These are phyloP conservation scores for Agonopterix arenella DNA, from an alignment of 2,888 invertebrate species.

Conservation along the genomic window DNA sequence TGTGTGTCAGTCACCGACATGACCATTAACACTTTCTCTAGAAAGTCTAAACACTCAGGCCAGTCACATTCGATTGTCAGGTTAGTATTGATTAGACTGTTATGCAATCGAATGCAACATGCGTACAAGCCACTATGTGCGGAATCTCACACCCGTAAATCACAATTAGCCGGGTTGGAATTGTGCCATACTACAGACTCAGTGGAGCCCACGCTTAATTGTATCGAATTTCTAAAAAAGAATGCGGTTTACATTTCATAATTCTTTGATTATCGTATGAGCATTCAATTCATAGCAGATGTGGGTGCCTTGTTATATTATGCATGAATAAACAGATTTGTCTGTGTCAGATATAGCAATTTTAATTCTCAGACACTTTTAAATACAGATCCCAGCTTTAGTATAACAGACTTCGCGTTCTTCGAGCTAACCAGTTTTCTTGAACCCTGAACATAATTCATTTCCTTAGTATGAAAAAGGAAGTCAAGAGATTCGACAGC, in stretches of 20 bases:
- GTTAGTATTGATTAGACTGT: background rate
- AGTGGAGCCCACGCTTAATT: slow-evolving; percentile 12
- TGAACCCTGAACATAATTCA: slow-evolving; percentile 27
- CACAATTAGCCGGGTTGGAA: background rate
- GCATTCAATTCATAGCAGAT: slow-evolving; percentile 10
- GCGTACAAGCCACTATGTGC: background rate
- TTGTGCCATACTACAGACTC: slow-evolving; percentile 12
- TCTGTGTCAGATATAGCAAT: background rate
- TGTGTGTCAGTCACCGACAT: background rate
- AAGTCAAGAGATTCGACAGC: slow-evolving; percentile 18
- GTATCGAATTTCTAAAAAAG: slow-evolving; percentile 17
- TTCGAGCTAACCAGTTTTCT: slow-evolving; percentile 20
- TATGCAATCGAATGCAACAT: background rate
- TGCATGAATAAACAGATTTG: slow-evolving; percentile 9
- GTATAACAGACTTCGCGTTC: slow-evolving; percentile 9
- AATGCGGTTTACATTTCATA: slow-evolving; percentile 14
- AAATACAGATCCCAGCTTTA: background rate
- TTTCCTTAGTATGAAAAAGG: slow-evolving; percentile 19
- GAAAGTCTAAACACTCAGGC: background rate
- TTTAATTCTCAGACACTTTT: background rate
- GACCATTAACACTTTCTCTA: background rate
- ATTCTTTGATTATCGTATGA: slow-evolving; percentile 9
- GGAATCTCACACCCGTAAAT: background rate
- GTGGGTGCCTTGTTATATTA: slow-evolving; percentile 10
- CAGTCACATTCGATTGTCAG: background rate